A percentile compares a stretch with the other conserved stretches of the same genome.
Conservation (phyloP, 30 jellyfish, hydroid and myxozoan species). For the Cassiopea andromeda region DNA sequence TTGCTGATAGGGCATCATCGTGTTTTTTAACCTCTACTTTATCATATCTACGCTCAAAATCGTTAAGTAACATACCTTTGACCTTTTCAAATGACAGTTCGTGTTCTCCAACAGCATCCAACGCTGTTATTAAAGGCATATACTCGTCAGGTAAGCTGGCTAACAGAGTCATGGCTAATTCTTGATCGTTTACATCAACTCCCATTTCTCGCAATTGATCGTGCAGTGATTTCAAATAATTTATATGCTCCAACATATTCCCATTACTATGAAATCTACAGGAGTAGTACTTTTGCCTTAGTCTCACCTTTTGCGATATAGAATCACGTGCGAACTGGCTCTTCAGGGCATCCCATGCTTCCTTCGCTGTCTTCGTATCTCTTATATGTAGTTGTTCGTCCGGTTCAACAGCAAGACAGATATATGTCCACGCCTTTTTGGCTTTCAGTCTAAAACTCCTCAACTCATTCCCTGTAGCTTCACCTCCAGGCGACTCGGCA, state of each 20-base stretch:
- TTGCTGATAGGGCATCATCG: conserved; percentile 21
- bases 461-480: conserved; percentile 1
- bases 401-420: conserved; percentile 55
- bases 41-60: conserved; percentile 24
- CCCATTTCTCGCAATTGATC: conserved; percentile 50
- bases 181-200: conserved; percentile 18
- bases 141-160: conserved; percentile 67
- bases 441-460: conserved; percentile 10
- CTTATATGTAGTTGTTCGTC: conserved; percentile 44
- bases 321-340: conserved; percentile 55
- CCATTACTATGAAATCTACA: conserved; percentile 27
- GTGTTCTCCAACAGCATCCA: conserved; percentile 52
- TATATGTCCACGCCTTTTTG: conserved; percentile 44
- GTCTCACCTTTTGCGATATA: conserved; percentile 28
- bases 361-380: conserved; percentile 34
- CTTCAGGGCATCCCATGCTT: conserved; percentile 54
- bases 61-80: conserved; percentile 34
- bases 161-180: conserved; percentile 41
- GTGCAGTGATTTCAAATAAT: conserved; percentile 31
- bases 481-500: conserved; percentile 51
- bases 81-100: conserved; percentile 42
- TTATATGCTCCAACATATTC: conserved; percentile 22
- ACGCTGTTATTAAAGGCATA: conserved; percentile 53
- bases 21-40: neutral
- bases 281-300: conserved; percentile 47